Evolutionary conservation across 1,140 invertebrate genomes (phyloP).

Genomic region (Paramacrobiotus metropolitanus): DNA sequence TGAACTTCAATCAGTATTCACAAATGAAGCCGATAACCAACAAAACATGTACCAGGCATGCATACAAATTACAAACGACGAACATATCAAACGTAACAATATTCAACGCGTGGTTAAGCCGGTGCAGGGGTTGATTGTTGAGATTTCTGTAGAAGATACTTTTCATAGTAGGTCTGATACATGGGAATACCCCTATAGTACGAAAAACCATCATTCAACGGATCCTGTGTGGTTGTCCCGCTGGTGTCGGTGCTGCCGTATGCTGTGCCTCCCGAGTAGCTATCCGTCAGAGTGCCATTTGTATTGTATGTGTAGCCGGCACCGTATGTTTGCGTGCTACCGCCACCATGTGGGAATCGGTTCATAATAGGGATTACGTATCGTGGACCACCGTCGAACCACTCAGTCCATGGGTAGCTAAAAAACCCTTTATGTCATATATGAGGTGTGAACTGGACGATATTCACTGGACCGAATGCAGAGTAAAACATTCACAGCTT

Average conservation of each 20-base stretch:
- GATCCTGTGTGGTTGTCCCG: background rate
- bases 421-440: too few species aligned
- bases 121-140: background rate
- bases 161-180: slow-evolving; percentile 1
- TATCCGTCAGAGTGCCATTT: background rate
- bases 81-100: too few species aligned
- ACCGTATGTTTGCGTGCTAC: background rate
- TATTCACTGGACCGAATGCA: too few species aligned
- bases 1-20: too few species aligned
- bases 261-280: background rate
- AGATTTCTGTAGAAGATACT: background rate
- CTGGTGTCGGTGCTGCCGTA: background rate
- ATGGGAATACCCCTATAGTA: slow-evolving; percentile 1
- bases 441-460: too few species aligned
- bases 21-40: too few species aligned
- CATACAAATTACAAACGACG: too few species aligned
- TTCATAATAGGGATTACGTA: background rate
- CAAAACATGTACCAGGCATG: too few species aligned
- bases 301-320: background rate
- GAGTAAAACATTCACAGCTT: too few species aligned
- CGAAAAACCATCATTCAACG: background rate
- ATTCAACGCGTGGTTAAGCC: too few species aligned
- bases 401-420: slow-evolving; percentile 1
- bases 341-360: background rate
- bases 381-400: slow-evolving; percentile 3